Conservation (phyloP, 2,797 vertebrate genomes). For the Orientallactaga sibirica region DNA sequence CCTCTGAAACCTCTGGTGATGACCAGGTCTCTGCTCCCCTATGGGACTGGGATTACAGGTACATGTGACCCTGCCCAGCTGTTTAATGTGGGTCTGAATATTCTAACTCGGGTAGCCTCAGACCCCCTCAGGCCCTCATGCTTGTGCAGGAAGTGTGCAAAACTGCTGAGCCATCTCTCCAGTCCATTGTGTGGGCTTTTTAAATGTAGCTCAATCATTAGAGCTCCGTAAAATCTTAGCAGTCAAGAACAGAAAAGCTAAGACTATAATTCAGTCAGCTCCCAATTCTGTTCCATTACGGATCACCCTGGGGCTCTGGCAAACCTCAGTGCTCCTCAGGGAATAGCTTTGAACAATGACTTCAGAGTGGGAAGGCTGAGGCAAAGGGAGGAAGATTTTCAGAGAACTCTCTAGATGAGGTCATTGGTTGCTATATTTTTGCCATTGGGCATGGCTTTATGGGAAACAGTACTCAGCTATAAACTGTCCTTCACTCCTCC, state of each 20-base stretch:
- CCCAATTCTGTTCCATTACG: constrained; percentile 63
- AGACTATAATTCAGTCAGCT: constrained; percentile 50
- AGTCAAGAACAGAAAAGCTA: constrained; percentile 71
- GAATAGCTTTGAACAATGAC: constrained; percentile 26
- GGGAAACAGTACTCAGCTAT: not conserved
- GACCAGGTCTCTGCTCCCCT: too few relatives aligned
- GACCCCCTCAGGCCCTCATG: too few relatives aligned
- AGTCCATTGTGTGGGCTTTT: constrained; percentile 37
- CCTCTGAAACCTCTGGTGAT: too few relatives aligned
- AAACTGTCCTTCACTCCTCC: not conserved
- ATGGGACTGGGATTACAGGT: too few relatives aligned
- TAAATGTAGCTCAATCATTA: constrained; percentile 61
- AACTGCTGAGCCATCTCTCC: too few relatives aligned
- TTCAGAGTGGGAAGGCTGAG: not conserved
- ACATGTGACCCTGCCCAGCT: too few relatives aligned
- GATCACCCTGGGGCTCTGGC: constrained; percentile 5
- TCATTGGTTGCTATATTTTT: not conserved
- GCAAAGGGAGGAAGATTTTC: not conserved
- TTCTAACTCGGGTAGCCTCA: too few relatives aligned
- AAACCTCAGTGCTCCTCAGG: constrained; percentile 35
- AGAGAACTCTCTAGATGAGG: constrained; percentile 44
- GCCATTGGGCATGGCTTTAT: not conserved
- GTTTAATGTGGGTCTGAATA: too few relatives aligned
- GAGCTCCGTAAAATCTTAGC: constrained; percentile 62
- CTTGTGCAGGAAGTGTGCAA: too few relatives aligned